Conservation (phyloP, 1,140 invertebrate genomes). For the Sitobion miscanthi region DNA sequence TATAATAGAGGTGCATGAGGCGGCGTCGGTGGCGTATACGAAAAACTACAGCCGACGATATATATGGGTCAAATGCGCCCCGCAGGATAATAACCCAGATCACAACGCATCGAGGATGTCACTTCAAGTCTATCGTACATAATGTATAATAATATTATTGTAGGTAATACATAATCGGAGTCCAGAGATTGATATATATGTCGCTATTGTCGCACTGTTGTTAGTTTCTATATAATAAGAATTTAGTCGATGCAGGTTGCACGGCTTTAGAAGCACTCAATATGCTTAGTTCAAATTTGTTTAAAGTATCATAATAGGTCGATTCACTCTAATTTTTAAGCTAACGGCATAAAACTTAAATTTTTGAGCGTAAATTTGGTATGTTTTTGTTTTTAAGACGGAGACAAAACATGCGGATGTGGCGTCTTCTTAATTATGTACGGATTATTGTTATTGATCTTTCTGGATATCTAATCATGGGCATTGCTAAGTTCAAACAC, state of each 20-base stretch:
- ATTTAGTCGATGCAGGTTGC: neutral
- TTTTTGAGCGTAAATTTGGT: too few species aligned
- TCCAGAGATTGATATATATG: neutral
- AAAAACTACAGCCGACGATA: neutral
- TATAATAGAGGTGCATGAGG: neutral
- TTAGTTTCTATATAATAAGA: neutral
- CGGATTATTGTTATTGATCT: neutral
- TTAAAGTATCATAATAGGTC: neutral
- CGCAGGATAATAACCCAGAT: neutral
- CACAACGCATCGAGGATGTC: neutral
- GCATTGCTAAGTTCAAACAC: neutral
- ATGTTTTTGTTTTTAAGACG: too few species aligned
- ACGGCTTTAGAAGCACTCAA: too few species aligned
- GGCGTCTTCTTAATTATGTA: neutral
- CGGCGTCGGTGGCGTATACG: neutral
- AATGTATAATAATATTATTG: slow-evolving; percentile 1
- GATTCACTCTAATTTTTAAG: too few species aligned
- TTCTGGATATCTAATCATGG: neutral
- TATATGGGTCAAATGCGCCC: neutral
- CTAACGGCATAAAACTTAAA: too few species aligned
- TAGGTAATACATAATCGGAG: neutral
- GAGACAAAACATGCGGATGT: too few species aligned
- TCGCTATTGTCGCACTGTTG: neutral
- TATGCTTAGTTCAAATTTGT: neutral
- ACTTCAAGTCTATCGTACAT: neutral